A percentile compares a stretch with the other conserved stretches of the same genome.
Evolutionary conservation across 2,888 invertebrate genomes (phyloP).

Genomic region (Steinernema carpocapsae): DNA sequence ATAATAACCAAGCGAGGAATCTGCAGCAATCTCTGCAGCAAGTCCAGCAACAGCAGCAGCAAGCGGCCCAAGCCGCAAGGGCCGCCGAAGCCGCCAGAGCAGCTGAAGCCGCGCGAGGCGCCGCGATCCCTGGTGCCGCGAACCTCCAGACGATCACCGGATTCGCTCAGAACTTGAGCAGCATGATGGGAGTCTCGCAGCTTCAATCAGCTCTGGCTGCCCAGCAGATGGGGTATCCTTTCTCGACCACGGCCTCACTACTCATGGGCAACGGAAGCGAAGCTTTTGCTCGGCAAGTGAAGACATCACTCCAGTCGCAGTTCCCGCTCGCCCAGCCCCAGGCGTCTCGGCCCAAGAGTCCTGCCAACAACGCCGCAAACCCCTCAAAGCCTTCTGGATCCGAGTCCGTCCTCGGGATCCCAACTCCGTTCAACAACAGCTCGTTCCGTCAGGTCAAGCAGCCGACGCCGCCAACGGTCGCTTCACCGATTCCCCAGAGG

Average conservation of each 20-base stretch:
- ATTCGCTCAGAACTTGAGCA: neutral
- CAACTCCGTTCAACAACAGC: neutral
- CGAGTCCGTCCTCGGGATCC: neutral
- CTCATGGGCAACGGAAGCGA: conserved; percentile 3
- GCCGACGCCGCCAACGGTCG: conserved; percentile 17
- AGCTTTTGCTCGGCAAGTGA: neutral
- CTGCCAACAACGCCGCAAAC: neutral
- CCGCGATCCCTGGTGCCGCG: neutral
- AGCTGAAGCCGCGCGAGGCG: conserved; percentile 18
- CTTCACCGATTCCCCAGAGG: conserved; percentile 13
- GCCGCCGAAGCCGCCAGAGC: neutral
- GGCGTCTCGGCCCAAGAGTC: neutral
- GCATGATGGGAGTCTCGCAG: neutral
- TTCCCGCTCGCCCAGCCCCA: neutral
- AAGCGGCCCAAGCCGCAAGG: neutral
- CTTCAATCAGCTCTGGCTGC: conserved; percentile 9
- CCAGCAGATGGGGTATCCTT: conserved; percentile 12
- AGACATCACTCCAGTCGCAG: neutral
- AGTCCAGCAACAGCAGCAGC: neutral
- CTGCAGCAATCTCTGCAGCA: neutral
- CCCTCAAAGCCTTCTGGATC: neutral
- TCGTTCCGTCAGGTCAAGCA: conserved; percentile 11
- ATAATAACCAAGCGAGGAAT: neutral
- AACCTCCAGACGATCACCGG: conserved; percentile 20
- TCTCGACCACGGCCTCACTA: neutral